Conservation (phyloP, 2,888 invertebrate genomes). For the Oligia fasciuncula region DNA sequence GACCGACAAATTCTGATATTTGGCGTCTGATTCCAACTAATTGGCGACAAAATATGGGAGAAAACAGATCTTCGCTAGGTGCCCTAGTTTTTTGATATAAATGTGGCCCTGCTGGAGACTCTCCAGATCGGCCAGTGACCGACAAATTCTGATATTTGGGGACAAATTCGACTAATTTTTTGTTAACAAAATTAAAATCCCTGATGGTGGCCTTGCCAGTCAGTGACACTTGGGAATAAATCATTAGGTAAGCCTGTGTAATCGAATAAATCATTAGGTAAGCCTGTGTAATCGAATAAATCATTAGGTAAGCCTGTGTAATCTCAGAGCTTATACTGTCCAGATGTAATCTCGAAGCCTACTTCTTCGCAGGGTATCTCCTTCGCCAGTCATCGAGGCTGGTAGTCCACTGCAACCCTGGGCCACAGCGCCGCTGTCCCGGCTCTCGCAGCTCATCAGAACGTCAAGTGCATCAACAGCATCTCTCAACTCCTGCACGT, state of each 20-base stretch:
- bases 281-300: background rate
- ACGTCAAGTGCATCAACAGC: constrained; percentile 80
- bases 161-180: too few relatives aligned
- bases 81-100: too few relatives aligned
- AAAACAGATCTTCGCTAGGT: too few relatives aligned
- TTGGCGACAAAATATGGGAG: too few relatives aligned
- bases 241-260: background rate
- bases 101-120: too few relatives aligned
- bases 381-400: constrained; percentile 72
- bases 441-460: constrained; percentile 81
- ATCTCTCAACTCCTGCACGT: constrained; percentile 77
- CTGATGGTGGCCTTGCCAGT: too few relatives aligned
- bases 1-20: too few relatives aligned
- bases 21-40: too few relatives aligned
- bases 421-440: constrained; percentile 85
- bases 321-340: background rate
- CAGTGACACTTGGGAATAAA: background rate
- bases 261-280: too few relatives aligned
- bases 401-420: constrained; percentile 85
- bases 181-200: too few relatives aligned
- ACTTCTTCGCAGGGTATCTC: constrained; percentile 78
- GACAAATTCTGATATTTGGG: too few relatives aligned
- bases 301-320: background rate
- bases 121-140: too few relatives aligned
- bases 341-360: background rate